Evolutionary conservation across 2,113 vertebrate genomes (phyloP).

Genomic region (Lamprologus speciosus): DNA sequence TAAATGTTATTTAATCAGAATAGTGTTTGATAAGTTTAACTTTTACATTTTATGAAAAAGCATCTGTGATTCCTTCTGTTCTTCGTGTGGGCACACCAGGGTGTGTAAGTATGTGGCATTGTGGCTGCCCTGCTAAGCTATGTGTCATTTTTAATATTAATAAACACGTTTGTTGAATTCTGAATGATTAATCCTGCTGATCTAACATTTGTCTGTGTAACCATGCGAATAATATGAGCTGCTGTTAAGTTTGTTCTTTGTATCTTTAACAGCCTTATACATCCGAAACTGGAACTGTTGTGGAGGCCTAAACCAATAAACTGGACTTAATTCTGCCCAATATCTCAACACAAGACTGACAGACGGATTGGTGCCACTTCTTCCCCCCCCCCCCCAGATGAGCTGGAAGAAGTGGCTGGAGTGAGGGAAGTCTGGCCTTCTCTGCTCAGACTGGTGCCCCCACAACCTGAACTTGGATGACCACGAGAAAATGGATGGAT

Average conservation of each 20-base stretch:
- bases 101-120: neutral
- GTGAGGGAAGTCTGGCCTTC: neutral
- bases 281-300: neutral
- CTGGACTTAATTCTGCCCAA: neutral
- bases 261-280: neutral
- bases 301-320: neutral
- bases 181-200: neutral
- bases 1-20: neutral
- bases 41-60: neutral
- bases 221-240: neutral
- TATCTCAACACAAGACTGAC: neutral
- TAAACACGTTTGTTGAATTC: neutral
- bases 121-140: neutral
- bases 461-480: neutral
- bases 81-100: neutral
- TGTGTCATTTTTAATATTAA: neutral
- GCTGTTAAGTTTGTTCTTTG: neutral
- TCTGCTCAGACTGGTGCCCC: neutral
- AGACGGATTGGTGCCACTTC: neutral
- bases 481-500: fast-evolving
- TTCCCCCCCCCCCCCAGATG: neutral
- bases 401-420: neutral
- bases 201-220: neutral
- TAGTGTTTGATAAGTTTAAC: neutral
- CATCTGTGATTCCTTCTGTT: neutral